Evolutionary conservation across 2,113 vertebrate genomes (phyloP), one percentile per base, ranked within the genome.

Genomic region (Aplodontia rufa): DNA sequence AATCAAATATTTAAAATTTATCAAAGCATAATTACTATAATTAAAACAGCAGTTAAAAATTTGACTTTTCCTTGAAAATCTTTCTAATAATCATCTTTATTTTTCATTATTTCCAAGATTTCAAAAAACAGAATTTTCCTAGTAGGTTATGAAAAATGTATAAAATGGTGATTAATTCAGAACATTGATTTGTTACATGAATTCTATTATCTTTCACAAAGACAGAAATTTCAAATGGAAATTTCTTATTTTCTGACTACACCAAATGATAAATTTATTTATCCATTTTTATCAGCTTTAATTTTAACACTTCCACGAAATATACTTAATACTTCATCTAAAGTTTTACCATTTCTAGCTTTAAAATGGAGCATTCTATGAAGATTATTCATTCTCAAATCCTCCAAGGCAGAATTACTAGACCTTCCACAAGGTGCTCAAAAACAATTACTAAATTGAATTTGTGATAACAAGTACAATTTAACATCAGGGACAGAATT

Each of bases 401-500:
- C 35, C 32, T 40, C 62, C 12, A 83, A 90, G 17, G 19, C 5
- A 90, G 13, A n/a, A 40, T 47, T 55, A 90, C 4, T 22, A 90
- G 16, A 87, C 6, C 26, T 9, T 62, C 30, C 53, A 87, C 4
- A 71, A 24, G 47, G 30, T 11, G 3, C 24, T 95, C 22, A 71
- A 90, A 81, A 87, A 58, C 64, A 83, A 51, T 81, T 51, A 82
- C 26, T 71, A 75, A 93, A 26, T 1, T 80, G 49, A 96, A 86
- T 28, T 75, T 86, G 66, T 58, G 12, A 82, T 62, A 58, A n/a
- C 32, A n/a, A 74, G 9, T 28, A 78, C 32, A 84, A 62, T 20
- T 89, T 92, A 87, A 87, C 58, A 89, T 80, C 5, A 87, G n/a
- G 37, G 17, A 84, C 35, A 92, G 7, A 84, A 88, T 94, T n/a